phyloP scores from a whole-genome alignment of 1,140 invertebrate species.

The Polypedilum pembai region DNA sequence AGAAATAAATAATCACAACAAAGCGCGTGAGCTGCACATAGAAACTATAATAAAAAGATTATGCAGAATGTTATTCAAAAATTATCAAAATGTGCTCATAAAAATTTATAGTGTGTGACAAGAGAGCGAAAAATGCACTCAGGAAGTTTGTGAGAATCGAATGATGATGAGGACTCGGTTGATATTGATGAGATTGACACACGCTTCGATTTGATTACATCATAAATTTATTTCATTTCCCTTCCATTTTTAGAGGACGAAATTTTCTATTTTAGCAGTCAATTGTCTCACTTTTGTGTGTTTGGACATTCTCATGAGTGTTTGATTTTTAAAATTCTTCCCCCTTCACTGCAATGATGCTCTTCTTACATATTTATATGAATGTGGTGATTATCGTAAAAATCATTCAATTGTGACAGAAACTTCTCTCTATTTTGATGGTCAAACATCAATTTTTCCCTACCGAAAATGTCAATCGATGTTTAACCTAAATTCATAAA shows the following conservation, averaged over 20 bases:
- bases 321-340: not conserved
- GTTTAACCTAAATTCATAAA: slow-evolving; percentile 28
- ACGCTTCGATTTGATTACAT: slow-evolving; percentile 28
- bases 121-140: not conserved
- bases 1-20: slow-evolving; percentile 15
- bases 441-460: not conserved
- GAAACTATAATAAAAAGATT: not conserved
- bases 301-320: too few relatives aligned
- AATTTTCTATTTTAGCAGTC: too few relatives aligned
- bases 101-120: slow-evolving; percentile 26
- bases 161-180: not conserved
- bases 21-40: not conserved
- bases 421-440: too few relatives aligned
- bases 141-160: not conserved
- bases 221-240: slow-evolving; percentile 1
- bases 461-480: not conserved
- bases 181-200: slow-evolving; percentile 21
- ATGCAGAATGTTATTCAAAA: slow-evolving; percentile 3
- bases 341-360: not conserved
- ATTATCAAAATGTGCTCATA: slow-evolving; percentile 1
- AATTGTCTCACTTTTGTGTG: too few relatives aligned
- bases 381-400: slow-evolving; percentile 12
- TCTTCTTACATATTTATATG: not conserved
- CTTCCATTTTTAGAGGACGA: not conserved
- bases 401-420: slow-evolving; percentile 12